Evolutionary conservation across 2,797 vertebrate species (phyloP).

Genomic region (Ficedula albicollis): DNA sequence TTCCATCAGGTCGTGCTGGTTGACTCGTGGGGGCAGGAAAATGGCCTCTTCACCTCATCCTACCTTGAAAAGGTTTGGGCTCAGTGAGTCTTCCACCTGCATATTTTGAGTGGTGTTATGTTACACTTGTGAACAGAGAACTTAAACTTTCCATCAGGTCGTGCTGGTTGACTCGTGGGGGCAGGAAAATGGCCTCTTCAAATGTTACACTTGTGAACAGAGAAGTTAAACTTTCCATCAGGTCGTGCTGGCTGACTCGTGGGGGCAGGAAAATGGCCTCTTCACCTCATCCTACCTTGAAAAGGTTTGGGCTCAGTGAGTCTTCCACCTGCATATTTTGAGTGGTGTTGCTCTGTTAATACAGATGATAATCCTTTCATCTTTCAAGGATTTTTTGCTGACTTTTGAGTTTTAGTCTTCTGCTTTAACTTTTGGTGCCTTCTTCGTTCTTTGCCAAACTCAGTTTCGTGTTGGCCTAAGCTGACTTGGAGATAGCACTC

Average conservation of each 20-base stretch:
- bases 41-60: neutral
- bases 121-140: too few species aligned
- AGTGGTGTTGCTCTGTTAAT: neutral
- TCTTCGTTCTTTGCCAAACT: neutral
- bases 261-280: neutral
- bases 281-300: neutral
- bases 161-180: too few species aligned
- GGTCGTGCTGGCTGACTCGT: accelerated
- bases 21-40: neutral
- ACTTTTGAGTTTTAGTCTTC: neutral
- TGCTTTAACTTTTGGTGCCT: neutral
- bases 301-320: neutral
- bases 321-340: neutral
- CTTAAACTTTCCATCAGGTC: too few species aligned
- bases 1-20: neutral
- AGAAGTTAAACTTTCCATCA: neutral
- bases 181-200: too few species aligned
- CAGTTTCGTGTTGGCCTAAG: accelerated
- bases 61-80: neutral
- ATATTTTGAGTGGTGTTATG: neutral
- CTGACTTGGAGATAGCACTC: neutral
- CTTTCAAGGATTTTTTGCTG: neutral
- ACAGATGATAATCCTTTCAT: neutral
- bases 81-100: neutral
- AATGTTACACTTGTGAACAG: neutral